Base-by-base conservation (phyloP, 1,140 invertebrate genomes). In the Pogonus chalceus region DNA sequence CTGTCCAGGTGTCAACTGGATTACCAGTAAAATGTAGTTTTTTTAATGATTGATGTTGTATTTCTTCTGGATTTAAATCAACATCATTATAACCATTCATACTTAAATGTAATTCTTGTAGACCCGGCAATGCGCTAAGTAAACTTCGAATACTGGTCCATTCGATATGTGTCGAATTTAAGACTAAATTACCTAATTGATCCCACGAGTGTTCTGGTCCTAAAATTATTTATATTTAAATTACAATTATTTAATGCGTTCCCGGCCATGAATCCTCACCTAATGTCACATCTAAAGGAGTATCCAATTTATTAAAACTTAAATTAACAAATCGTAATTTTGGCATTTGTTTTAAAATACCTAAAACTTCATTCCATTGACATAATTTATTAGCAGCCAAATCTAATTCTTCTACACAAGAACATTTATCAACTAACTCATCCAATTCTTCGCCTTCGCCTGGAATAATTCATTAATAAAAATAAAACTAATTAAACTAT, bases 91-190 rank as follows among this genome's bases (percentile, higher is more conserved):
- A 94, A 60, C 91, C 84, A 68, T 92, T 92, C 12, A 94, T 75
- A 59, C 90, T 93, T 55, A 96, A 70, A 70, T 96, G 92, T 22
- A 96, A 74, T 71, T 96, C 92, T 75, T 90, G 85, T 14, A 96
- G 71, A 66, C 83, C 83, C 61, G 78, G 88, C 54, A 87, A 76
- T 65, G 79, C 78, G 59, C 83, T 79, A 2, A 95, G 73, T 46
- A 95, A 72, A 14, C 80, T 78, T 55, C 83, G 78, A n/a, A 95
- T 81, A 58, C 82, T 86, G 20, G 81, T 74, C 91, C 91, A 95
- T 37, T 87, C 79, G 4, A 92, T 79, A 55, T 84, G 79, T 0
- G 90, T 93, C 21, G 86, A 87, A 67, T 95, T 96, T 0, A 96
- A 71, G 22, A 95, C 88, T 18, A 93, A 72, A 65, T 85, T 84